A percentile compares a stretch with the other conserved stretches of the same genome.
phyloP scores from a whole-genome alignment of 2,113 vertebrate genomes.

The Todiramphus chloris region DNA sequence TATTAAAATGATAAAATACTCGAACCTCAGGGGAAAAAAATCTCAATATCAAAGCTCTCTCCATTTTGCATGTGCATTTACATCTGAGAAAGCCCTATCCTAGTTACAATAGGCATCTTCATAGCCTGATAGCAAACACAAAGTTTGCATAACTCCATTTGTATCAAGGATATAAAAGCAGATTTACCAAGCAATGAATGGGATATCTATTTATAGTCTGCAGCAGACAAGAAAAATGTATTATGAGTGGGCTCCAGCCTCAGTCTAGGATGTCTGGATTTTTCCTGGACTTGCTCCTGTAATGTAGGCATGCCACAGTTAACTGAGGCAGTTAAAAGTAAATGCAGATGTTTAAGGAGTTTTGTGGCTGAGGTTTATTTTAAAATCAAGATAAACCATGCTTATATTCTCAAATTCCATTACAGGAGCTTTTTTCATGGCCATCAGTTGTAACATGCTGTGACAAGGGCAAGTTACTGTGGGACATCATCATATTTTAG shows the following conservation, averaged over 20 bases:
- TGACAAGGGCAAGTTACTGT: neutral
- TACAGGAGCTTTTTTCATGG: neutral
- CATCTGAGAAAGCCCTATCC: neutral
- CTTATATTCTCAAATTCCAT: neutral
- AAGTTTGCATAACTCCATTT: neutral
- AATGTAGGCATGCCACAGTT: neutral
- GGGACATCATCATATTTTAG: neutral
- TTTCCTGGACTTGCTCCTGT: neutral
- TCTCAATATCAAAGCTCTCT: constrained; percentile 21
- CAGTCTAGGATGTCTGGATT: neutral
- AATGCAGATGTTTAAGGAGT: neutral
- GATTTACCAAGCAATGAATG: neutral
- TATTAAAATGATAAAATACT: constrained; percentile 45
- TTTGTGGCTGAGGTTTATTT: neutral
- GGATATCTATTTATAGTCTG: neutral
- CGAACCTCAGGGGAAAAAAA: neutral
- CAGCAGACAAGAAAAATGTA: neutral
- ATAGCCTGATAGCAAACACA: neutral
- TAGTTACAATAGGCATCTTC: neutral
- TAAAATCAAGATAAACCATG: neutral
- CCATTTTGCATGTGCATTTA: constrained; percentile 14
- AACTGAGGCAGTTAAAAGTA: neutral
- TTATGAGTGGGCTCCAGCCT: neutral
- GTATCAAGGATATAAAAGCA: neutral
- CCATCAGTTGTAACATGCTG: neutral